These are phyloP conservation scores for Lamprologus sp. DNA, from an alignment of 2,113 vertebrate species.

Conservation along the genomic window DNA sequence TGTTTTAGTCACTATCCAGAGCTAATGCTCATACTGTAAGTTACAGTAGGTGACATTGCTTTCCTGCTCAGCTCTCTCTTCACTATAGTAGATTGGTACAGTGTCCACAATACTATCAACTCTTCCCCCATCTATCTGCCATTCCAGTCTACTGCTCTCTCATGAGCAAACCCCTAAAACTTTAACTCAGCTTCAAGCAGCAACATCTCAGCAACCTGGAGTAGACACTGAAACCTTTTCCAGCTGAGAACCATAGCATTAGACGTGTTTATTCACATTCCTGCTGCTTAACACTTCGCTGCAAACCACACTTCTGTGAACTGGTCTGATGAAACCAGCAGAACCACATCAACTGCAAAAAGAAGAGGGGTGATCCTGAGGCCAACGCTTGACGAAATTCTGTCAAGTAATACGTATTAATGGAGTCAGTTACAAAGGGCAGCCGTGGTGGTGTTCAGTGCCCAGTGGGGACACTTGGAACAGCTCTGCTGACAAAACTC, in stretches of 20 bases:
- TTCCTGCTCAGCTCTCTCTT: neutral
- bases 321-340: neutral
- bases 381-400: rapidly evolving
- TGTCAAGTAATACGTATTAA: neutral
- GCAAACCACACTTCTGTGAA: neutral
- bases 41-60: neutral
- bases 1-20: neutral
- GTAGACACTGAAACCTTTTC: neutral
- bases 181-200: neutral
- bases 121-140: neutral
- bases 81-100: neutral
- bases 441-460: neutral
- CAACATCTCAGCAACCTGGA: neutral
- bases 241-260: neutral
- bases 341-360: neutral
- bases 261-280: neutral
- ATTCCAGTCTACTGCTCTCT: neutral
- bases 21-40: neutral
- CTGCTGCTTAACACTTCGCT: neutral
- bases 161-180: neutral
- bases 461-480: neutral
- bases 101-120: neutral
- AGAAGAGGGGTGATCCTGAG: neutral
- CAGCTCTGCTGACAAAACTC: neutral
- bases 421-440: neutral